phyloP scores from a whole-genome alignment of 2,113 vertebrate genomes.

The Lethenteron reissneri region DNA sequence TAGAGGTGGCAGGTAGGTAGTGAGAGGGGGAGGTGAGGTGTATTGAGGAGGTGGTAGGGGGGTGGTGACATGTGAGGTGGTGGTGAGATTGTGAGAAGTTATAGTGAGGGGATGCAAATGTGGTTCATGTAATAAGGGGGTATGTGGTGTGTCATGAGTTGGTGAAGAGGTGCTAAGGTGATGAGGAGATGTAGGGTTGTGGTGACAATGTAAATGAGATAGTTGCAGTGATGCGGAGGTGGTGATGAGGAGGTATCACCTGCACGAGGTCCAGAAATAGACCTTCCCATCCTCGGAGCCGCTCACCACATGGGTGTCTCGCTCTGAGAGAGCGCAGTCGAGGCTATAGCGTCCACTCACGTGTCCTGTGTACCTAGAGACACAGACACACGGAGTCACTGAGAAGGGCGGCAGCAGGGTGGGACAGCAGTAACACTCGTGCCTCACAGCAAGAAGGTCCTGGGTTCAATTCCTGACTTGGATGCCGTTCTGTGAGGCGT shows the following conservation, averaged over 20 bases:
- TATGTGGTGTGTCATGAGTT: background rate
- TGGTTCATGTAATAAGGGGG: background rate
- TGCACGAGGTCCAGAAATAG: slow-evolving; percentile 82
- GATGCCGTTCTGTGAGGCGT: too few relatives aligned
- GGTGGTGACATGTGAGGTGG: too few relatives aligned
- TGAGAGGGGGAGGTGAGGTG: too few relatives aligned
- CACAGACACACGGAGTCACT: too few relatives aligned
- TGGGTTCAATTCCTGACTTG: too few relatives aligned
- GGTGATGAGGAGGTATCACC: slow-evolving; percentile 20
- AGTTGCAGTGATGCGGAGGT: background rate
- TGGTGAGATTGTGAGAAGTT: too few relatives aligned
- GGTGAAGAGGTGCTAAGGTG: background rate
- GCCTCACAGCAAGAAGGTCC: too few relatives aligned
- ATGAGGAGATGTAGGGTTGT: background rate
- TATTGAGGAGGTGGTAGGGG: too few relatives aligned
- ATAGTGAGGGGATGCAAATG: too few relatives aligned
- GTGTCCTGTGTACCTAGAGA: slow-evolving; percentile 46
- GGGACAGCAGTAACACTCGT: too few relatives aligned
- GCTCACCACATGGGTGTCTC: slow-evolving; percentile 56
- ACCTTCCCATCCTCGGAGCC: slow-evolving; percentile 70
- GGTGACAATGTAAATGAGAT: background rate
- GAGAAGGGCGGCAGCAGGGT: too few relatives aligned
- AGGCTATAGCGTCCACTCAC: slow-evolving; percentile 58
- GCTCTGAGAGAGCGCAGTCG: slow-evolving; percentile 58
- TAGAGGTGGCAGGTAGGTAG: too few relatives aligned